These are phyloP conservation scores for Rhorus exstirpatorius DNA, from an alignment of 2,888 invertebrate genomes.

Conservation along the genomic window DNA sequence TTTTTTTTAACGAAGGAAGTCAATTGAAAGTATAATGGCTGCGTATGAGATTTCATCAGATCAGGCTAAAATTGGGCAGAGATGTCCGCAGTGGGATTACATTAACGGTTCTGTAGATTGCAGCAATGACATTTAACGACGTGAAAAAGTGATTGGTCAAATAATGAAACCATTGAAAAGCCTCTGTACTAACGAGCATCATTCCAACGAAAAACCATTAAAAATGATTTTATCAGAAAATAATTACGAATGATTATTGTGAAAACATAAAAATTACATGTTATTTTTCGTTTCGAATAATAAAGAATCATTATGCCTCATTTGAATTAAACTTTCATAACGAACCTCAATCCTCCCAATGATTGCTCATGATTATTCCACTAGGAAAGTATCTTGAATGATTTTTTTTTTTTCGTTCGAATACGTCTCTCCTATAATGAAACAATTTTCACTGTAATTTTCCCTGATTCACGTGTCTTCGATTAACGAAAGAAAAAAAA, in stretches of 20 bases:
- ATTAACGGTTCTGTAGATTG: slow-evolving; percentile 8
- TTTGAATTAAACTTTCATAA: slow-evolving; percentile 4
- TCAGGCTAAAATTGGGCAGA: not conserved
- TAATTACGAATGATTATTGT: slow-evolving; percentile 1
- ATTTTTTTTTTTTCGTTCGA: too few relatives aligned
- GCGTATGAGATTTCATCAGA: not conserved
- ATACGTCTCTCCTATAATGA: not conserved
- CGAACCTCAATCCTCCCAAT: not conserved
- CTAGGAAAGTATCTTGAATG: too few relatives aligned
- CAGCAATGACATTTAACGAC: slow-evolving; percentile 10
- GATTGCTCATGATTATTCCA: not conserved
- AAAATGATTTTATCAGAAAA: slow-evolving; percentile 4
- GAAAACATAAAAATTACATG: not conserved
- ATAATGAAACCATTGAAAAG: slow-evolving; percentile 8
- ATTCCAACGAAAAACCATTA: not conserved
- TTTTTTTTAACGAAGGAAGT: not conserved
- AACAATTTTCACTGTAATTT: not conserved
- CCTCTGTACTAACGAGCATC: not conserved
- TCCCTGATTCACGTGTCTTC: too few relatives aligned
- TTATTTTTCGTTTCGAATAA: not conserved
- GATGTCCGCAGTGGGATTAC: not conserved
- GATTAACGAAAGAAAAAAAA: too few relatives aligned
- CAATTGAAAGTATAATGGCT: not conserved
- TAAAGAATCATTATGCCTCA: not conserved
- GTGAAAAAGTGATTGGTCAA: not conserved